A percentile compares a stretch with the other conserved stretches of the same genome.
phyloP scores from a whole-genome alignment of 2,113 vertebrate species.

The Stegastes partitus region DNA sequence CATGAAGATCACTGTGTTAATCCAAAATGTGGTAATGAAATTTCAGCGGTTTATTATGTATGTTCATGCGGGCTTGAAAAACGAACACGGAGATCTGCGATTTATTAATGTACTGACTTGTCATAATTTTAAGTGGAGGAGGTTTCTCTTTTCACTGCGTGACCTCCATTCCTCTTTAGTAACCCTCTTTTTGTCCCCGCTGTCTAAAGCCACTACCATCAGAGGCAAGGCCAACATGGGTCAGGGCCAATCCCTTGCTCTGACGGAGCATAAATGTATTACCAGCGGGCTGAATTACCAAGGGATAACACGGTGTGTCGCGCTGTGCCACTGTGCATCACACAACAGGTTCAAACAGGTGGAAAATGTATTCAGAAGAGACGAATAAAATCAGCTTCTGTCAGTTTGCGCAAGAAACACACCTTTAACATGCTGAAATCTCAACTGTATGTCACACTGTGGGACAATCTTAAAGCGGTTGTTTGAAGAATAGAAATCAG shows the following conservation, averaged over 20 bases:
- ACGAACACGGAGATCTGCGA: slow-evolving; percentile 22
- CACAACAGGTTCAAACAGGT: slow-evolving; percentile 80
- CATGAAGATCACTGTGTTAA: slow-evolving; percentile 42
- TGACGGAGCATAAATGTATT: slow-evolving; percentile 82
- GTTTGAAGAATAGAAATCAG: not conserved
- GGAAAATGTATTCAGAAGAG: slow-evolving; percentile 79
- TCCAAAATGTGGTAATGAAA: slow-evolving; percentile 44
- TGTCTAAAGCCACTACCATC: slow-evolving; percentile 76
- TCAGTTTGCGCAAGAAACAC: slow-evolving; percentile 31
- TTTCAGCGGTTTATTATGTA: slow-evolving; percentile 32
- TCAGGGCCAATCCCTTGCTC: slow-evolving; percentile 79
- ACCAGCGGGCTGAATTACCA: slow-evolving; percentile 73
- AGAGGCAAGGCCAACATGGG: slow-evolving; percentile 73
- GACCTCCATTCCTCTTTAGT: slow-evolving; percentile 73
- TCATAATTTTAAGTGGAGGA: slow-evolving; percentile 62
- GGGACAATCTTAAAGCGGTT: not conserved
- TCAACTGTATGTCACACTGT: not conserved
- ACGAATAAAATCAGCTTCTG: slow-evolving; percentile 44
- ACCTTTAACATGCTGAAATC: slow-evolving; percentile 34
- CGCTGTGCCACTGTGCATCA: slow-evolving; percentile 72
- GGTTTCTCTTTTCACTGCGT: slow-evolving; percentile 55
- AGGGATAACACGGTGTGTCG: slow-evolving; percentile 77
- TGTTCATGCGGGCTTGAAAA: slow-evolving; percentile 16
- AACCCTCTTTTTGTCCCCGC: slow-evolving; percentile 62
- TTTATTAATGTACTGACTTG: slow-evolving; percentile 52